These are phyloP conservation scores for Entomyzon cyanotis DNA, from an alignment of 2,113 vertebrate species.

Conservation along the genomic window DNA sequence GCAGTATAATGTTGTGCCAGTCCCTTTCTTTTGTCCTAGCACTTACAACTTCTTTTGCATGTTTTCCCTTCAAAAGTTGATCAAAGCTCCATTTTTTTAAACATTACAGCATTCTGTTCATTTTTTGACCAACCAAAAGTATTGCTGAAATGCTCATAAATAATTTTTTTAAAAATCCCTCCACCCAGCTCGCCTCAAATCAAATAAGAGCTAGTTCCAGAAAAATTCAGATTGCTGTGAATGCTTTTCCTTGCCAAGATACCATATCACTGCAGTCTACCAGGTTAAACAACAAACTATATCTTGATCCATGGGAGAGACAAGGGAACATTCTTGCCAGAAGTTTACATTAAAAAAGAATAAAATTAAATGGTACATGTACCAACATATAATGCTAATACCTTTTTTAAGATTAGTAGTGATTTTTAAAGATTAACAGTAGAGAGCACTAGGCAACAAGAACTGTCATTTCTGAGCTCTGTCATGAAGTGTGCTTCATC, in stretches of 20 bases:
- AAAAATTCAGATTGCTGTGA: neutral
- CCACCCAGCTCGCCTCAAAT: neutral
- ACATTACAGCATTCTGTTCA: slow-evolving; percentile 11
- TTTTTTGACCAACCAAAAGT: slow-evolving; percentile 48
- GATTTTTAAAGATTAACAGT: neutral
- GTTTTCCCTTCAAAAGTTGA: neutral
- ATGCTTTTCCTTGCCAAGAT: neutral
- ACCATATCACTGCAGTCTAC: neutral
- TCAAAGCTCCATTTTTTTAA: neutral
- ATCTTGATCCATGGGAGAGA: neutral
- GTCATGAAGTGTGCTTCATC: neutral
- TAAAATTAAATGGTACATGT: neutral
- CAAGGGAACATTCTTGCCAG: neutral
- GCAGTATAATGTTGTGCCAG: neutral
- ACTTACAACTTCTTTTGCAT: neutral
- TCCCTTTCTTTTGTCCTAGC: neutral
- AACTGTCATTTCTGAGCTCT: neutral
- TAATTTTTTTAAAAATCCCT: neutral
- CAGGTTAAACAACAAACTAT: neutral
- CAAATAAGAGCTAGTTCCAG: neutral
- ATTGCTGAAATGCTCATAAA: slow-evolving; percentile 53
- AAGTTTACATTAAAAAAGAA: neutral
- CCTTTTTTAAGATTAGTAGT: neutral
- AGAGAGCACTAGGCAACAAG: neutral
- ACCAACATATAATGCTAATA: neutral